phyloP scores from a whole-genome alignment of 2,113 vertebrate genomes.

The Rana temporaria region DNA sequence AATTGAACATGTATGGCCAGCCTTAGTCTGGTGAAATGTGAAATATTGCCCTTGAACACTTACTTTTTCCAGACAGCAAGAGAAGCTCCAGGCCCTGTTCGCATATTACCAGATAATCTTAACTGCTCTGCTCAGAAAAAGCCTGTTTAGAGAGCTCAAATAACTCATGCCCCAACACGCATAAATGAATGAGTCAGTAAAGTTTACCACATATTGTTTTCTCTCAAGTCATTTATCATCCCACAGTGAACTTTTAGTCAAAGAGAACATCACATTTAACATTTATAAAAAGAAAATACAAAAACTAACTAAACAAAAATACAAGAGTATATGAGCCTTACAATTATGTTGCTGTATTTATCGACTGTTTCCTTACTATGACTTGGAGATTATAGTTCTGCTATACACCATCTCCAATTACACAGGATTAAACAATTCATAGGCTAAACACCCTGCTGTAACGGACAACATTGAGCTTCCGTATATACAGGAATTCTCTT shows the following conservation, averaged over 20 bases:
- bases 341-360: neutral
- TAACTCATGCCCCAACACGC: too few relatives aligned
- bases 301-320: constrained; percentile 70
- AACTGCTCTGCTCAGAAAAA: too few relatives aligned
- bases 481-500: neutral
- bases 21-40: too few relatives aligned
- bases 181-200: too few relatives aligned
- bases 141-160: too few relatives aligned
- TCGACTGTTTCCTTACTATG: neutral
- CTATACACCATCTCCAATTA: neutral
- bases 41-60: too few relatives aligned
- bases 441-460: neutral
- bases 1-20: too few relatives aligned
- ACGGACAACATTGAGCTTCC: neutral
- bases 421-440: neutral
- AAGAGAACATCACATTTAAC: constrained; percentile 93
- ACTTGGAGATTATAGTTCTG: too few relatives aligned
- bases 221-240: constrained; percentile 69
- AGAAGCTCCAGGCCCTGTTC: too few relatives aligned
- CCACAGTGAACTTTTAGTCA: constrained; percentile 91
- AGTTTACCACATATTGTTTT: too few relatives aligned
- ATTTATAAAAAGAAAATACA: constrained; percentile 81
- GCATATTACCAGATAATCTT: too few relatives aligned
- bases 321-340: constrained; percentile 76
- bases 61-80: too few relatives aligned